Evolutionary conservation across 2,888 invertebrate genomes (phyloP).

Genomic region (Epirrhoe alternata): DNA sequence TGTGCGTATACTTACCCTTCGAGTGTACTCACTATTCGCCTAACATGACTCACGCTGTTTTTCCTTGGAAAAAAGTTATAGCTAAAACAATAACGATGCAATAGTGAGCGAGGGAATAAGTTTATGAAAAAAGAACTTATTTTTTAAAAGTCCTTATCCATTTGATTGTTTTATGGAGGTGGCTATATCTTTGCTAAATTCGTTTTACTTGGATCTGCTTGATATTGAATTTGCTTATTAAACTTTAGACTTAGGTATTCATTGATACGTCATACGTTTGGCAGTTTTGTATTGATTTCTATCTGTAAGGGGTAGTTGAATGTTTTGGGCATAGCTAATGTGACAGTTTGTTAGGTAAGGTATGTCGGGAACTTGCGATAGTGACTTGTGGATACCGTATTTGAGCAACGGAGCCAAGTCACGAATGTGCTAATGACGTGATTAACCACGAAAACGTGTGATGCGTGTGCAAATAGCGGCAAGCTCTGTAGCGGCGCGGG

Average conservation of each 20-base stretch:
- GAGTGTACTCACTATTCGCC: neutral
- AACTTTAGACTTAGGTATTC: neutral
- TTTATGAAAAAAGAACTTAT: neutral
- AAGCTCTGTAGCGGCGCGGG: constrained; percentile 24
- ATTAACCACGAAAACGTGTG: constrained; percentile 34
- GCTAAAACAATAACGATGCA: neutral
- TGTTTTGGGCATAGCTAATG: constrained; percentile 14
- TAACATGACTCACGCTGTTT: constrained; percentile 17
- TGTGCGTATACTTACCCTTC: constrained; percentile 16
- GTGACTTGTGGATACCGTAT: constrained; percentile 27
- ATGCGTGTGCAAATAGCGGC: constrained; percentile 35
- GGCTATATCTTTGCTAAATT: neutral
- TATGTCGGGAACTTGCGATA: constrained; percentile 20
- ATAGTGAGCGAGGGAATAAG: constrained; percentile 1
- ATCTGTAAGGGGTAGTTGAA: neutral
- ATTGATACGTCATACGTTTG: neutral
- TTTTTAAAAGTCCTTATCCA: neutral
- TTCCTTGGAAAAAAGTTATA: constrained; percentile 11
- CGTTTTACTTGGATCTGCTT: no score
- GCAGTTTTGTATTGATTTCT: neutral
- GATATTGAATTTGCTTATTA: no score
- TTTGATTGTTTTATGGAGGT: neutral
- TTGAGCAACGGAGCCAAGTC: constrained; percentile 33
- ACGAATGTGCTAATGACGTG: constrained; percentile 38
- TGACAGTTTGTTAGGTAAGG: constrained; percentile 11